Evolutionary conservation across 2,113 vertebrate genomes (phyloP).

Genomic region (Eira barbara): DNA sequence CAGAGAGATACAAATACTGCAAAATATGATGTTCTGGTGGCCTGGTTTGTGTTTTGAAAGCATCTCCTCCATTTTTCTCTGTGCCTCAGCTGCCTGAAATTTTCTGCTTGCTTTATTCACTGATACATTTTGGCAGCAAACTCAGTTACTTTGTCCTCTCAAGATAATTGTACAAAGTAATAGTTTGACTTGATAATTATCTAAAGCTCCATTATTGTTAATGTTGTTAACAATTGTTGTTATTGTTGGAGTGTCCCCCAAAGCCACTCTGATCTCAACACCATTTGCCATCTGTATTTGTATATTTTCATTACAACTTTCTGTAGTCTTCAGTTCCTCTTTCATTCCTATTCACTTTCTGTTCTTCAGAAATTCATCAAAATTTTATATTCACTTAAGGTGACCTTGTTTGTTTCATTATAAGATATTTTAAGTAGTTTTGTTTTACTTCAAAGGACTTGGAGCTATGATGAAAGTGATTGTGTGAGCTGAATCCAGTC

Average conservation of each 20-base stretch:
- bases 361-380: constrained; percentile 12
- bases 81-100: not conserved
- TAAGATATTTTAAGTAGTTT: not conserved
- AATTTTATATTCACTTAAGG: not conserved
- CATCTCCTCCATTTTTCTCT: not conserved
- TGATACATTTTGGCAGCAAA: not conserved
- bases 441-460: not conserved
- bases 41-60: not conserved
- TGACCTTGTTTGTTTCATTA: not conserved
- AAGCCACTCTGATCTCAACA: not conserved
- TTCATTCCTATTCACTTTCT: not conserved
- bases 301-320: constrained; percentile 5
- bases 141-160: not conserved
- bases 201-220: not conserved
- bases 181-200: not conserved
- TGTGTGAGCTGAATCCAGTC: not conserved
- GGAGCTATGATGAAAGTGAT: not conserved
- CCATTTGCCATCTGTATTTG: not conserved
- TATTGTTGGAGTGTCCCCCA: not conserved
- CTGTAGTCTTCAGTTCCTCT: not conserved
- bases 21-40: not conserved
- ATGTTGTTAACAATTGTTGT: too few relatives aligned
- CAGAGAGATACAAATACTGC: not conserved
- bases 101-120: not conserved
- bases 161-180: not conserved